Evolutionary conservation across 2,113 vertebrate species (phyloP).

Genomic region (Aspiorhynchus laticeps): DNA sequence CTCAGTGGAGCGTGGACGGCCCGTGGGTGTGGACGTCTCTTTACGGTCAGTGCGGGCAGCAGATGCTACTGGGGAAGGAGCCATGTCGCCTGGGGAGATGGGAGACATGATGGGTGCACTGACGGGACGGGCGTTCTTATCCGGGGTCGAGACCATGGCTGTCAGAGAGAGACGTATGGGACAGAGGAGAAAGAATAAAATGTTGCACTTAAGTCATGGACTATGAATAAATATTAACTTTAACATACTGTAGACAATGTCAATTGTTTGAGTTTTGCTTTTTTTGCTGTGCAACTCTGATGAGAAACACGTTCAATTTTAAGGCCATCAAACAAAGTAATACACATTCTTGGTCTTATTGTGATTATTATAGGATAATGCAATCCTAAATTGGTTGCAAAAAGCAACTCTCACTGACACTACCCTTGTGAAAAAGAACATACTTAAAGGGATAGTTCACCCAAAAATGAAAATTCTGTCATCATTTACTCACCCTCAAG

Average conservation of each 20-base stretch:
- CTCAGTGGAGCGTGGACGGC: constrained; percentile 69
- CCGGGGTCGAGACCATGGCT: constrained; percentile 84
- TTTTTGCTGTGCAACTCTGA: background rate
- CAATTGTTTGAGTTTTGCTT: too few relatives aligned
- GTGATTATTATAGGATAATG: background rate
- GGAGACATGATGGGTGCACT: constrained; percentile 90
- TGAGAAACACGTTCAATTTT: background rate
- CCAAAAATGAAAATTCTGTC: too few relatives aligned
- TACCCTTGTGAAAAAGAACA: too few relatives aligned
- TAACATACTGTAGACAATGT: background rate
- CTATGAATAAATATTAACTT: background rate
- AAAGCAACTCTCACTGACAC: too few relatives aligned
- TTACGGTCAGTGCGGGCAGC: constrained; percentile 54
- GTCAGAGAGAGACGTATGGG: constrained; percentile 28
- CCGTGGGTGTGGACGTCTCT: constrained; percentile 67
- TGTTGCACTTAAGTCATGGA: background rate
- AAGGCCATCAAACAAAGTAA: background rate
- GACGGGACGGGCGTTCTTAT: constrained; percentile 87
- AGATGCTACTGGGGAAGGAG: constrained; percentile 61
- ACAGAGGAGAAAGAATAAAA: background rate
- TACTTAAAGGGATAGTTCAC: too few relatives aligned
- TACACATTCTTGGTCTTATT: background rate
- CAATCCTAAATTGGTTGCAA: background rate
- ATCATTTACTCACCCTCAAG: too few relatives aligned
- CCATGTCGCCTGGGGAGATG: constrained; percentile 76